These are phyloP conservation scores for Arothron firmamentum DNA, from an alignment of 2,113 vertebrate genomes.

Conservation along the genomic window DNA sequence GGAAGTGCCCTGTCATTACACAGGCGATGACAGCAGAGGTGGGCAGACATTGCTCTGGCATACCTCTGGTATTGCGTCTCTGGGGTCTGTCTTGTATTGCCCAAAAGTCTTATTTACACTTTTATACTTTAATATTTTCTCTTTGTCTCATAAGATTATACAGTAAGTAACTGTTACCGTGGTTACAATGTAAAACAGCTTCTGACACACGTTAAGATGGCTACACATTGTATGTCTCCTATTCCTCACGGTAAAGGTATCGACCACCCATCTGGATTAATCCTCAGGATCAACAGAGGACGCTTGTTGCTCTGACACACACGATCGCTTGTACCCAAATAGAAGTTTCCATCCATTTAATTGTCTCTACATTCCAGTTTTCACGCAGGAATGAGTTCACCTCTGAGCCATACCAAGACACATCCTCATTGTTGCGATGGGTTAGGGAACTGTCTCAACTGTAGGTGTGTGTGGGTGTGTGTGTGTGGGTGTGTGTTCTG, in stretches of 20 bases:
- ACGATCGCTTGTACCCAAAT: neutral
- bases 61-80: constrained; percentile 42
- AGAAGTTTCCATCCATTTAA: constrained; percentile 14
- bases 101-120: neutral
- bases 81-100: constrained; percentile 3
- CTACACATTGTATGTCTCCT: neutral
- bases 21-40: constrained; percentile 55
- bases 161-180: too few species aligned
- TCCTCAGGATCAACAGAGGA: too few species aligned
- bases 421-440: constrained; percentile 15
- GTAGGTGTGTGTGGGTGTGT: constrained; percentile 12
- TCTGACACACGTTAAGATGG: too few species aligned
- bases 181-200: too few species aligned
- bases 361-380: constrained; percentile 29
- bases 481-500: neutral
- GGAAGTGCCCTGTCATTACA: constrained; percentile 65
- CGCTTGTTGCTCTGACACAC: neutral
- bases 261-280: neutral
- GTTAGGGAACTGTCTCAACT: neutral
- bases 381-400: constrained; percentile 55
- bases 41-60: constrained; percentile 45
- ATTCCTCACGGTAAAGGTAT: neutral
- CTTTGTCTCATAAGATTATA: neutral
- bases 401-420: constrained; percentile 37
- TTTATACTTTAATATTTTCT: neutral